Evolutionary conservation across 2,888 invertebrate species (phyloP).

Genomic region (Andrena camellia): DNA sequence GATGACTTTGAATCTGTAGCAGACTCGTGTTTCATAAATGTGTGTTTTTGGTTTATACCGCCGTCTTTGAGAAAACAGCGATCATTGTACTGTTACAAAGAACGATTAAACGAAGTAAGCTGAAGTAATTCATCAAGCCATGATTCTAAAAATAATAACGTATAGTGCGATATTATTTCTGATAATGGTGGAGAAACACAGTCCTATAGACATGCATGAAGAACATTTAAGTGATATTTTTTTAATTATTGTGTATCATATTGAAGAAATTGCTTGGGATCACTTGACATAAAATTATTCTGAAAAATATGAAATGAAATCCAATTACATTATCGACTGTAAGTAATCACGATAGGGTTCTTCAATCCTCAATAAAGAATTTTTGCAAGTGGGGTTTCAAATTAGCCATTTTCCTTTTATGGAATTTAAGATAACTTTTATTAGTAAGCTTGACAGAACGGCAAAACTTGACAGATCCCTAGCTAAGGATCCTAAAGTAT

Average conservation of each 20-base stretch:
- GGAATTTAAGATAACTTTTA: neutral
- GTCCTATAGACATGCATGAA: neutral
- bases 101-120: slow-evolving; percentile 84
- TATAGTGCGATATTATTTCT: neutral
- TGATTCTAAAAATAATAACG: neutral
- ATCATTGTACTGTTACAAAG: slow-evolving; percentile 78
- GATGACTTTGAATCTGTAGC: slow-evolving; percentile 85
- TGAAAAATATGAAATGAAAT: neutral
- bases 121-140: neutral
- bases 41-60: slow-evolving; percentile 91
- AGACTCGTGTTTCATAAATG: slow-evolving; percentile 88
- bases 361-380: neutral
- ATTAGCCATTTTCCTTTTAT: neutral
- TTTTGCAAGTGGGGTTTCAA: neutral
- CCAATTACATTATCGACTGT: neutral
- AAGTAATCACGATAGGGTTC: neutral
- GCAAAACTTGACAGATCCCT: too few relatives aligned
- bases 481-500: neutral
- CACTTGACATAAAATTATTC: neutral
- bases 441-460: neutral
- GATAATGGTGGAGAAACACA: neutral
- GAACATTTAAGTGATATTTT: neutral
- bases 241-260: neutral
- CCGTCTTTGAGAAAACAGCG: slow-evolving; percentile 82
- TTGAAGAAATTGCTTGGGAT: neutral